Evolutionary conservation across 1,140 invertebrate species (phyloP), one percentile per base, ranked within the genome.

Genomic region (Drosophila sp.): DNA sequence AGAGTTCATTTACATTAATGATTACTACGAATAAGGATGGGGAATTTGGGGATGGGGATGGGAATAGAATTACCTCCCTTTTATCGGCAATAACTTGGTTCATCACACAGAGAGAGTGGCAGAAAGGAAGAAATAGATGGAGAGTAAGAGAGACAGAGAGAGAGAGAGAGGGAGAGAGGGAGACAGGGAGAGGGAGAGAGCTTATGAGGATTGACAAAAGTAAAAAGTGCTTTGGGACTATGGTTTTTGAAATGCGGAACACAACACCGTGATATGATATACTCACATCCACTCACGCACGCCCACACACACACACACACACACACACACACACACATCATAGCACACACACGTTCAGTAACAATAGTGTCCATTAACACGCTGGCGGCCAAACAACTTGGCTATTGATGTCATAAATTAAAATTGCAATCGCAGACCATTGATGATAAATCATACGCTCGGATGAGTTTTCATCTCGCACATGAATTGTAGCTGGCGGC

Each of bases 391-490:
- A 69, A 70, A 67, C 75, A 74, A 77, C 64, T 78, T 78, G 50
- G 73, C 67, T 72, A 65, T 76, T 76, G 76, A 72, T 76, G 66
- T 62, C 76, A 76, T 78, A 78, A 78, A 78, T 76, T 72, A 76
- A 78, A 78, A 78, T 76, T 78, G 73, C 73, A 78, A 76, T 78
- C 67, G 67, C 56, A 72, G 73, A 78, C 73, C 63, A 76, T 78
- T 78, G 76, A 78, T 76, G 73, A 78, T 78, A 78, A 78, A 76
- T 78, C 73, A 78, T 66, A 76, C 72, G 57, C 72, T 76, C 62
- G 72, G 62, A 72, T 78, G 72, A 78, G 66, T 76, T 76, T 78
- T 76, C 76, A 78, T 78, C 66, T 72, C 69, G 76, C 72, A 72
- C 73, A 78, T 78, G 69, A 78, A 78, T 76, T 78, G 67, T 72